Evolutionary conservation across 2,888 invertebrate genomes (phyloP).

Genomic region (Polietes domitor): DNA sequence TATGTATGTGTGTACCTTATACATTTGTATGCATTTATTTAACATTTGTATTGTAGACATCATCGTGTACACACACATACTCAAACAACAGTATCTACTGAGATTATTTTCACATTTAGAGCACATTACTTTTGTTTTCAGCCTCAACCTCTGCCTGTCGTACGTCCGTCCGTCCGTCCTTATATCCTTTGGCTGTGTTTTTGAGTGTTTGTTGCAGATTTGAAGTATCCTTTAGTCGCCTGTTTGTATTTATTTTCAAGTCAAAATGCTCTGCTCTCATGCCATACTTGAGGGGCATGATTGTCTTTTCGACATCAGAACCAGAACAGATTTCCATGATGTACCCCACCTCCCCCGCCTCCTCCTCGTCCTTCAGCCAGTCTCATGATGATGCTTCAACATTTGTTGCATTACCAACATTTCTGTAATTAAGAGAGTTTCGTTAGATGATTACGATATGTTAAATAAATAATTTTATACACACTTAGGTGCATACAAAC

Average conservation of each 20-base stretch:
- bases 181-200: not conserved
- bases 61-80: not conserved
- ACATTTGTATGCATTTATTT: not conserved
- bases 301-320: conserved; percentile 63
- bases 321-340: conserved; percentile 6
- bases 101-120: conserved; percentile 2
- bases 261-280: conserved; percentile 58
- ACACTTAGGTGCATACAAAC: too few relatives aligned
- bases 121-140: conserved; percentile 16
- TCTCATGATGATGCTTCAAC: not conserved
- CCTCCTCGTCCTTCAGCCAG: not conserved
- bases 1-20: not conserved
- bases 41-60: not conserved
- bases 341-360: not conserved
- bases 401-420: conserved; percentile 10
- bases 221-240: conserved; percentile 56
- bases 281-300: conserved; percentile 60
- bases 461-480: not conserved
- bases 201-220: not conserved
- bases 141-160: not conserved
- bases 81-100: not conserved
- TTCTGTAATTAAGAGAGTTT: conserved; percentile 18
- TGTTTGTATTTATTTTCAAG: conserved; percentile 57
- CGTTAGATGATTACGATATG: not conserved
- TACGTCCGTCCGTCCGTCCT: not conserved